Conservation (phyloP, 2,888 invertebrate genomes). For the Periphyllus acericola region DNA sequence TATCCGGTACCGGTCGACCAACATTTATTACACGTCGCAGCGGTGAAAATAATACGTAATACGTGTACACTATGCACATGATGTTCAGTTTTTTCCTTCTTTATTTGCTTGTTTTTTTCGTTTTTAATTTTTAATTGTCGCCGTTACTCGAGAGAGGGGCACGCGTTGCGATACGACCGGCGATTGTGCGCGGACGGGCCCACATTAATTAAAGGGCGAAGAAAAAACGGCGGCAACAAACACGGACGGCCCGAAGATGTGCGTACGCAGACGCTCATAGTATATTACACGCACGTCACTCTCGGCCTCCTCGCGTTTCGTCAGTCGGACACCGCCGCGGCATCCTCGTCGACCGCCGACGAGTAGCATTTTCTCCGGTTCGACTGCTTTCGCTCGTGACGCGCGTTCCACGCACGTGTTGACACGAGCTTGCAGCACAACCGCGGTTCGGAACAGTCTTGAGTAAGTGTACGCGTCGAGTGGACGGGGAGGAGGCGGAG, state of each 20-base stretch:
- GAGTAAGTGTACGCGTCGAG: too few species aligned
- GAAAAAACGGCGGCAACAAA: background rate
- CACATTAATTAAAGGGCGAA: conserved; percentile 43
- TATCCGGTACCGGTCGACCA: background rate
- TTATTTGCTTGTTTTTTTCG: too few species aligned
- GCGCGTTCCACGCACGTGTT: background rate
- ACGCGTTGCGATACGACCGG: too few species aligned
- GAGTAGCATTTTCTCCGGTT: background rate
- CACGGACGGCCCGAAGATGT: background rate
- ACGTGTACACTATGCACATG: background rate
- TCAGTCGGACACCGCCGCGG: background rate
- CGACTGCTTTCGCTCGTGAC: background rate
- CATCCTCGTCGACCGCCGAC: background rate
- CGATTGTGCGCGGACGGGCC: background rate
- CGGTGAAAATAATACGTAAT: background rate
- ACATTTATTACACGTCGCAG: background rate
- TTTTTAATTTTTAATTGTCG: conserved; percentile 35
- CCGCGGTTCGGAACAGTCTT: too few species aligned
- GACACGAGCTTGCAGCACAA: background rate
- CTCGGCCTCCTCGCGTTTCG: background rate
- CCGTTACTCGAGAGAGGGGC: conserved; percentile 12
- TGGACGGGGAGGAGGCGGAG: too few species aligned
- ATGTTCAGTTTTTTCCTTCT: background rate
- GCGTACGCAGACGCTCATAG: background rate
- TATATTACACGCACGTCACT: background rate